phyloP scores from a whole-genome alignment of 2,888 invertebrate species.

The Iphiclides podalirius region DNA sequence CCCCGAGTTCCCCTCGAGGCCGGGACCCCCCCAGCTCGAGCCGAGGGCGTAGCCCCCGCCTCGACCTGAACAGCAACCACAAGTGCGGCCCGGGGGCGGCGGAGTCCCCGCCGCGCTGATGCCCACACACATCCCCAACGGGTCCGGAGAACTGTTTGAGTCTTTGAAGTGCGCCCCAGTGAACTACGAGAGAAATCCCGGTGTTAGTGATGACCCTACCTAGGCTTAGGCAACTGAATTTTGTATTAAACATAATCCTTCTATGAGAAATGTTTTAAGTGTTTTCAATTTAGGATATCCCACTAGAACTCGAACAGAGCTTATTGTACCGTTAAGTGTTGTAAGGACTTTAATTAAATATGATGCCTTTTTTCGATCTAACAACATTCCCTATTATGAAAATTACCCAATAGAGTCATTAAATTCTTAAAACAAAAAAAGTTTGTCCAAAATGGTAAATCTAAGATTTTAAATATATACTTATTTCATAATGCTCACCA shows the following conservation, averaged over 20 bases:
- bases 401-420: not conserved
- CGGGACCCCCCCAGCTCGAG: too few relatives aligned
- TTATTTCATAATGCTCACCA: not conserved
- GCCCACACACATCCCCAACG: not conserved
- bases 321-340: slow-evolving; percentile 9
- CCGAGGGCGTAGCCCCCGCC: slow-evolving; percentile 41
- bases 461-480: not conserved
- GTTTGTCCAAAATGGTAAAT: not conserved
- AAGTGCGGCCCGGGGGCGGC: slow-evolving; percentile 27
- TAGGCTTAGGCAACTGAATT: too few relatives aligned
- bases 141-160: not conserved
- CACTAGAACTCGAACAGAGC: slow-evolving; percentile 15
- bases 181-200: slow-evolving; percentile 8
- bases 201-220: not conserved
- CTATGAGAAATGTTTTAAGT: slow-evolving; percentile 3
- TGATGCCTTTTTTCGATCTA: slow-evolving; percentile 13
- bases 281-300: slow-evolving; percentile 2
- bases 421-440: too few relatives aligned
- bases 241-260: too few relatives aligned
- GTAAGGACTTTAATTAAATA: slow-evolving; percentile 6
- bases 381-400: slow-evolving; percentile 14
- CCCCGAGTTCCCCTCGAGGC: slow-evolving; percentile 13
- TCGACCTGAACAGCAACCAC: slow-evolving; percentile 39
- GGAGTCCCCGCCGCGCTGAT: slow-evolving; percentile 13
- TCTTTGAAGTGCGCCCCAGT: not conserved